Evolutionary conservation across 2,888 invertebrate genomes (phyloP).

Genomic region (Synergus gifuensis): DNA sequence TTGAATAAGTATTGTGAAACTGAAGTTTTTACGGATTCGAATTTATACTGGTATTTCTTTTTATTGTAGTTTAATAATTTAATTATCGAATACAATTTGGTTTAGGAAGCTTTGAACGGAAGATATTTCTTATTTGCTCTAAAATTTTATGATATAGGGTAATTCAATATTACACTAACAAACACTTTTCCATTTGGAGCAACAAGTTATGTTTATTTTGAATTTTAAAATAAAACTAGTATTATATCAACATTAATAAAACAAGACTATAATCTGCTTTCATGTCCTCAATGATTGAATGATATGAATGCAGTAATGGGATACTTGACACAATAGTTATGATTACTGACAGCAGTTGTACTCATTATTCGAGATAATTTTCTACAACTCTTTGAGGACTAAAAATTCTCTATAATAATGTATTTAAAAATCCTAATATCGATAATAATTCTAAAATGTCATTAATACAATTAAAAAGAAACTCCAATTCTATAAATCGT

Average conservation of each 20-base stretch:
- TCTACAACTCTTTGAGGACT: background rate
- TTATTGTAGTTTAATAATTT: background rate
- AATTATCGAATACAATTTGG: background rate
- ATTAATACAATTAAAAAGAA: background rate
- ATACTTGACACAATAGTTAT: conserved; percentile 15
- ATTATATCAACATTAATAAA: background rate
- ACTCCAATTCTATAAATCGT: background rate
- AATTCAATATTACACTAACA: too few relatives aligned
- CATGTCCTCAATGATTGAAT: background rate
- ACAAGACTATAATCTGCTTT: background rate
- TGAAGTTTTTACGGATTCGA: background rate
- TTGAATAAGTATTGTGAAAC: background rate
- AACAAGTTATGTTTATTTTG: background rate
- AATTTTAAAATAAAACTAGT: background rate
- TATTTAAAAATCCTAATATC: background rate
- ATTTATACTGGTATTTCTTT: background rate
- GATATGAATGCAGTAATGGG: background rate
- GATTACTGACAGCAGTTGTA: background rate
- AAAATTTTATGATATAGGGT: background rate
- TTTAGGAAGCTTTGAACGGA: background rate
- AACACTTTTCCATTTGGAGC: too few relatives aligned
- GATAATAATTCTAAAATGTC: background rate
- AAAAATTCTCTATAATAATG: background rate
- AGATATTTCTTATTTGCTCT: background rate
- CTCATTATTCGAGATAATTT: conserved; percentile 6